Base-by-base conservation (phyloP, 2,113 vertebrate genomes). In the Oxyura jamaicensis region DNA sequence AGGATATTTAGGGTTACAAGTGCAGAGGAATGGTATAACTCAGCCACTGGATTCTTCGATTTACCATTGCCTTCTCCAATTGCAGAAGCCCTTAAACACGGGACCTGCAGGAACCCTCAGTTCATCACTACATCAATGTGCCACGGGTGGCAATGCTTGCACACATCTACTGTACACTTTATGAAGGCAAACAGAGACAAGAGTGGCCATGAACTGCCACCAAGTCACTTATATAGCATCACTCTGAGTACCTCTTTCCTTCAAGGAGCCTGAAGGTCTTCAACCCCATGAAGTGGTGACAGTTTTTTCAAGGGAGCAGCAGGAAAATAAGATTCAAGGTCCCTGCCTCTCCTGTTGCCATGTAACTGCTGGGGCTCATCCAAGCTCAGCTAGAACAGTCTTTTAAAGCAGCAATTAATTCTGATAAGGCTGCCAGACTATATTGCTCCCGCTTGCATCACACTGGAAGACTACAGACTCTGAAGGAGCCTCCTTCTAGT, bases 51-150 rank as follows among this genome's bases (percentile, higher is more conserved):
- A 33, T 48, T 48, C 13, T 68, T 87, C 63, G 26, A 15, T 73
- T 85, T 80, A 67, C 36, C 13, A 8, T 33, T 75, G 52, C 35
- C 18, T 36, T 41, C 55, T 74, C 11, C 58, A 14, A 17, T 50
- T 86, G 46, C 4, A 1, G 46, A 66, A 83, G 29, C 25, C n/a
- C 39, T 46, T 13, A 60, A 71, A 82, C 0, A 1, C 3, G 28
- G 14, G 29, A 87, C 44, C 1, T 1, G 11, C 28, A 39, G 33
- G 55, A 52, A 17, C 19, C 25, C 8, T 9, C 0, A 1, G 35
- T 62, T 77, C 75, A 55, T 74, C 59, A 23, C 41, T 39, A 7
- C 23, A 3, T 21, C 13, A 26, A 33, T 73, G 26, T 41, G 56
- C 35, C 1, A 1, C 67, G 50, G 53, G 33, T 42, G 48, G 88